These are phyloP conservation scores for Kryphioiulus occultus DNA, from an alignment of 2,888 invertebrate species.

Conservation along the genomic window DNA sequence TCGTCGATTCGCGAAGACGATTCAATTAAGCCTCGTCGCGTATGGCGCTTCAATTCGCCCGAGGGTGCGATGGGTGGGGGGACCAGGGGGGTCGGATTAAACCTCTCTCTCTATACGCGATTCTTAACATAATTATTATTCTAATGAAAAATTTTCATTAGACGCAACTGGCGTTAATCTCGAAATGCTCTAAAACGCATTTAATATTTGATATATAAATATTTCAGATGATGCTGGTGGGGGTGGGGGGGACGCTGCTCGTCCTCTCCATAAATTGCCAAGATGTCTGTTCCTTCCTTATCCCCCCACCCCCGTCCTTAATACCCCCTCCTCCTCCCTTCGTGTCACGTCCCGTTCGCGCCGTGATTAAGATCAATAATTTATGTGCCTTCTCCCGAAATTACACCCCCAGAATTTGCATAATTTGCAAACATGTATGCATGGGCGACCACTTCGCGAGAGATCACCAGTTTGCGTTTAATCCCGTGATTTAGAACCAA, in stretches of 20 bases:
- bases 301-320: too few species aligned
- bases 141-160: background rate
- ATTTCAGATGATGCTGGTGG: too few species aligned
- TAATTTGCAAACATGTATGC: constrained; percentile 55
- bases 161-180: background rate
- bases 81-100: too few species aligned
- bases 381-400: constrained; percentile 53
- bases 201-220: background rate
- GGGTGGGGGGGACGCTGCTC: background rate
- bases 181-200: background rate
- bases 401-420: constrained; percentile 54
- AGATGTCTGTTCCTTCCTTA: too few species aligned
- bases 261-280: too few species aligned
- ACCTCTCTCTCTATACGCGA: background rate
- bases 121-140: background rate
- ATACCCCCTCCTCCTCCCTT: too few species aligned
- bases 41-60: background rate
- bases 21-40: background rate
- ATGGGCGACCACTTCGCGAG: constrained; percentile 54
- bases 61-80: too few species aligned
- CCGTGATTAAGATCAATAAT: constrained; percentile 53
- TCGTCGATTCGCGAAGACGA: background rate
- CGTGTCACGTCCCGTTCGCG: background rate
- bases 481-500: constrained; percentile 51
- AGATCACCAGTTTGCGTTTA: constrained; percentile 51